Base-by-base conservation (phyloP, 2,797 vertebrate species). In the Gephyroberyx darwinii region DNA sequence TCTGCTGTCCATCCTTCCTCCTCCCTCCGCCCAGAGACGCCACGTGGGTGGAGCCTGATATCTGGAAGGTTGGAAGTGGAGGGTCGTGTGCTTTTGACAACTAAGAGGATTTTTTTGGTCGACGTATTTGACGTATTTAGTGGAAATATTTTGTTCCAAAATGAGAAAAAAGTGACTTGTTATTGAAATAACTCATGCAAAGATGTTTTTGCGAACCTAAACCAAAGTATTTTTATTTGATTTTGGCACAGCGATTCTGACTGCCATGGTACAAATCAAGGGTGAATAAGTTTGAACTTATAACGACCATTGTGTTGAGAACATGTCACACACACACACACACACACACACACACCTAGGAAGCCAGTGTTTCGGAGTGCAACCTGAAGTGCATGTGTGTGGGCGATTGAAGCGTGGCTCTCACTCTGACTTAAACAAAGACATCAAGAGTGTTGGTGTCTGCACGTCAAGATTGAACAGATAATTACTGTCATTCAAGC, bases 401-500 rank as follows among this genome's bases (percentile, higher is more conserved):
- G 70, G 69, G 70, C 50, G 57, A 77, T 19, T 26, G 70, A 82
- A 73, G 53, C 67, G 65, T 10, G 56, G 35, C 69, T 84, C 54
- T 70, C 58, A 37, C 75, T 84, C 72, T 19, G 52, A 50, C 82
- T 85, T 74, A 71, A 78, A 89, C 84, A 88, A 86, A 87, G 85
- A 90, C 88, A 83, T 91, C 87, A 86, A 79, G 68, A 81, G 67
- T 80, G 86, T 78, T 72, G 62, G 48, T 69, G 82, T 83, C 75
- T 84, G 63, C 70, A 54, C 58, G 68, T 90, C 78, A 82, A 84
- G 69, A 83, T 65, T 85, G 86, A 87, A 78, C 69, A 5, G 52
- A 90, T 90, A 89, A 92, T 91, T 88, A 84, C 85, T 82, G 82
- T 83, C 84, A 89, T 86, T 89, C 83, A 86, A 79, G 86, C 78